Conservation (phyloP, 1,140 invertebrate genomes). For the Atopsyche davidsoni region DNA sequence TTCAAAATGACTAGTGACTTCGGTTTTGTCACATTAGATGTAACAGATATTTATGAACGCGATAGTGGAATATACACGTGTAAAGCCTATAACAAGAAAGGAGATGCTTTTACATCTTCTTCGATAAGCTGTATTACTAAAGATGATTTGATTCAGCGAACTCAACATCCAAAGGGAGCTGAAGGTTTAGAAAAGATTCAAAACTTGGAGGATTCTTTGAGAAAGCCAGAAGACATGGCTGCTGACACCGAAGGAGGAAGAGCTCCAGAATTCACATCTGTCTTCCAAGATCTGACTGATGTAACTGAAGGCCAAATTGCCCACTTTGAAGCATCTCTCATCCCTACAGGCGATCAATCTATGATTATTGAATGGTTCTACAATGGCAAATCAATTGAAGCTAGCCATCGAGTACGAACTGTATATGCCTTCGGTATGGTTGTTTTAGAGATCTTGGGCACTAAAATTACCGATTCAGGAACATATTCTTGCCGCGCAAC, state of each 20-base stretch:
- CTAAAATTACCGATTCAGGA: constrained; percentile 82
- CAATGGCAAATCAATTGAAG: constrained; percentile 82
- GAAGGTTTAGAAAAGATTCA: constrained; percentile 87
- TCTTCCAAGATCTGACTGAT: constrained; percentile 75
- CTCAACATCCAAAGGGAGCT: constrained; percentile 89
- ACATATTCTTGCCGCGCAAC: constrained; percentile 80
- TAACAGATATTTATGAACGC: constrained; percentile 83
- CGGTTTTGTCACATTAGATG: constrained; percentile 84
- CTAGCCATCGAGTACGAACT: constrained; percentile 82
- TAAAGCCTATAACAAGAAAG: constrained; percentile 77
- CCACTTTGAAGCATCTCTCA: constrained; percentile 89
- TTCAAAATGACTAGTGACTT: constrained; percentile 88
- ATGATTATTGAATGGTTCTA: constrained; percentile 99
- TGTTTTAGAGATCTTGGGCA: constrained; percentile 87
- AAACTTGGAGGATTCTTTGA: constrained; percentile 80
- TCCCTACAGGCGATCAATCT: constrained; percentile 89
- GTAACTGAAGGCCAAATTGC: constrained; percentile 85
- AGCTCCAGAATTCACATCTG: constrained; percentile 80
- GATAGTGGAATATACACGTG: constrained; percentile 94
- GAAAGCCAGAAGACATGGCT: constrained; percentile 59
- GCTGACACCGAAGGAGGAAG: constrained; percentile 70
- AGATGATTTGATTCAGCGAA: constrained; percentile 76
- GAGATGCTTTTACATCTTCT: constrained; percentile 87
- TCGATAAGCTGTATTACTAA: constrained; percentile 79
- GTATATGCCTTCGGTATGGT: constrained; percentile 94